These are phyloP conservation scores for Reticulitermes lucifugus DNA, from an alignment of 2,888 invertebrate species.

Conservation along the genomic window DNA sequence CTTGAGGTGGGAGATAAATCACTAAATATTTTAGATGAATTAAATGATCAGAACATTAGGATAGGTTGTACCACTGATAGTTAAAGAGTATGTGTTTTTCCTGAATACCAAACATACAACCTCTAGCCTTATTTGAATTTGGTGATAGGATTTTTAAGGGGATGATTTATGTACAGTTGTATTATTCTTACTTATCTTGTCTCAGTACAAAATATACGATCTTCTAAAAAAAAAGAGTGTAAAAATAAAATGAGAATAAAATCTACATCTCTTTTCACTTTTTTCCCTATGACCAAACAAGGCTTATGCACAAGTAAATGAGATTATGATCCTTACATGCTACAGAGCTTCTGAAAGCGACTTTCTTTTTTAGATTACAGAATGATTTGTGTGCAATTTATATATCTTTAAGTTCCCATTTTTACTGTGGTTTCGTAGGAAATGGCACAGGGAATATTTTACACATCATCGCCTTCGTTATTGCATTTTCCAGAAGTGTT, in stretches of 20 bases:
- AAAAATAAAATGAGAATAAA: constrained; percentile 21
- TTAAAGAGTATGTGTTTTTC: background rate
- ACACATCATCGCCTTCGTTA: background rate
- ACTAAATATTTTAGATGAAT: no score
- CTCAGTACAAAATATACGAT: constrained; percentile 33
- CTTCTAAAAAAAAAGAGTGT: constrained; percentile 24
- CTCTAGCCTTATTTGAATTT: constrained; percentile 34
- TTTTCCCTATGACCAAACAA: constrained; percentile 1
- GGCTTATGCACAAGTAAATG: constrained; percentile 24
- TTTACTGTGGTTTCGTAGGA: background rate
- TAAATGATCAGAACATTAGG: no score
- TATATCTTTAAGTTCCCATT: constrained; percentile 39
- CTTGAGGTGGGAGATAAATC: no score
- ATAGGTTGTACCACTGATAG: no score
- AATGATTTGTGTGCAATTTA: constrained; percentile 38
- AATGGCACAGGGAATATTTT: background rate
- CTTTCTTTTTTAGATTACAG: constrained; percentile 38
- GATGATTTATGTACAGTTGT: background rate
- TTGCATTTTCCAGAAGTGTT: no score
- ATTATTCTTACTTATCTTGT: constrained; percentile 32
- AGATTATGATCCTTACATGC: constrained; percentile 22
- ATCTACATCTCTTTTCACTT: background rate
- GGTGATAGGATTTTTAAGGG: constrained; percentile 18
- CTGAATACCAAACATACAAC: background rate
- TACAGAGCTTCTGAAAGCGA: background rate